Evolutionary conservation across 2,113 vertebrate species (phyloP).

Genomic region (Phyllopteryx taeniolatus): DNA sequence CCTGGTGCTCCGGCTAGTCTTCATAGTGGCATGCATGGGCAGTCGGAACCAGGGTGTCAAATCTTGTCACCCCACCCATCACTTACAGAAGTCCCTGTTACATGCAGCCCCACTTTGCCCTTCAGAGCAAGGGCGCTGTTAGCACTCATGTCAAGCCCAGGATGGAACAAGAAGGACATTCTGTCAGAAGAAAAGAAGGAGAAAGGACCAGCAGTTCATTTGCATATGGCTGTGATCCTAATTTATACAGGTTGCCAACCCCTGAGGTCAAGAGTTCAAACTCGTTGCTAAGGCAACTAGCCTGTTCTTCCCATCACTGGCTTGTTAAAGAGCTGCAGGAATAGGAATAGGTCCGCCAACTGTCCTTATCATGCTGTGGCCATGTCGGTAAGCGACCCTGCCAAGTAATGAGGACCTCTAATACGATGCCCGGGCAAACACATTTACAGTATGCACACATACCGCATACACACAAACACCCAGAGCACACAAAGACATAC

Average conservation of each 20-base stretch:
- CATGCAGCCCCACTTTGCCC: constrained; percentile 34
- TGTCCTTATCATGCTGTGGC: constrained; percentile 62
- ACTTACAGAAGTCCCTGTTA: constrained; percentile 54
- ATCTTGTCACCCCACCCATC: constrained; percentile 57
- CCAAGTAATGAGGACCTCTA: constrained; percentile 68
- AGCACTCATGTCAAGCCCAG: constrained; percentile 63
- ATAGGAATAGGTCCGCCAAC: constrained; percentile 67
- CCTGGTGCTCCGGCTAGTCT: constrained; percentile 30
- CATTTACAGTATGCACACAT: constrained; percentile 11
- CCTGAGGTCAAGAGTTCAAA: constrained; percentile 61
- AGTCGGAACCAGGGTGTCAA: constrained; percentile 31
- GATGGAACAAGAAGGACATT: constrained; percentile 69
- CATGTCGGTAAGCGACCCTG: constrained; percentile 61
- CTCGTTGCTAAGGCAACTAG: constrained; percentile 59
- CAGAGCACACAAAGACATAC: constrained; percentile 7
- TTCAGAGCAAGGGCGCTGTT: constrained; percentile 66
- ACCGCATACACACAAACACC: constrained; percentile 8
- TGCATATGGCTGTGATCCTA: constrained; percentile 73
- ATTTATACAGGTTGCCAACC: constrained; percentile 76
- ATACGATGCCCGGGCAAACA: constrained; percentile 23
- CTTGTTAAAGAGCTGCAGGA: constrained; percentile 73
- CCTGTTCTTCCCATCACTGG: constrained; percentile 63
- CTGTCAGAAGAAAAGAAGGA: constrained; percentile 55
- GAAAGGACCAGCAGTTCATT: constrained; percentile 49
- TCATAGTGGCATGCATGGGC: constrained; percentile 32